Base-by-base conservation (phyloP, 2,113 vertebrate genomes). In the Lepus europaeus region DNA sequence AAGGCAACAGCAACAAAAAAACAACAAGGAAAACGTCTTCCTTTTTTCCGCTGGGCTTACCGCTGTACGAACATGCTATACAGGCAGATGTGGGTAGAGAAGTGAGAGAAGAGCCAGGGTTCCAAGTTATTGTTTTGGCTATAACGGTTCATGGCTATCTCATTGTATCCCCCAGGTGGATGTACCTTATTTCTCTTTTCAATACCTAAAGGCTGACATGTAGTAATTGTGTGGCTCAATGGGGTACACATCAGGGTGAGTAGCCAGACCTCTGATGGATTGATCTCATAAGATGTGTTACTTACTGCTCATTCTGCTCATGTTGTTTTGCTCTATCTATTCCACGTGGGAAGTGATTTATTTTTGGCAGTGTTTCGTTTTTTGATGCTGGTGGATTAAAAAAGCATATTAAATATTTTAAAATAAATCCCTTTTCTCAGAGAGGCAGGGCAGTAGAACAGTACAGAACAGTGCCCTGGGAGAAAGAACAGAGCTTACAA, bases 401-500 rank as follows among this genome's bases (percentile, higher is more conserved):
- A 87, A 74, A 29, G 5, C 6, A 76, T 76, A 51, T 87, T 86
- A 85, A 81, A 16, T 78, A 80, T 66, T 94, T 88, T 93, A 66
- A 45, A 95, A 16, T 49, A 61, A 59, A 76, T n/a, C 1, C 2
- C 29, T 4, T n/a, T 87, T 74, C 19, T 68, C 64, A 45, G 36
- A 87, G 53, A 70, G 27, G 56, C 53, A 68, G 13, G 45, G 56
- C 69, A 85, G 14, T 59, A 59, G 33, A 77, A 27, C 31, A 61
- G 63, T 61, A 33, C 19, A 64, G 20, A 93, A 72, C 1, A 29
- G 31, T 10, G n/a, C 27, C 29, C 53, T 51, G 23, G 63, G 63
- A 72, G 39, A 9, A 77, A 90, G n/a, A 83, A 36, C 9, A 82
- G 63, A 80, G 33, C 8, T 76, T 36, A 61, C 9, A 1, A 22